Evolutionary conservation across 2,113 vertebrate species (phyloP).

Genomic region (Ceyx margarethae): DNA sequence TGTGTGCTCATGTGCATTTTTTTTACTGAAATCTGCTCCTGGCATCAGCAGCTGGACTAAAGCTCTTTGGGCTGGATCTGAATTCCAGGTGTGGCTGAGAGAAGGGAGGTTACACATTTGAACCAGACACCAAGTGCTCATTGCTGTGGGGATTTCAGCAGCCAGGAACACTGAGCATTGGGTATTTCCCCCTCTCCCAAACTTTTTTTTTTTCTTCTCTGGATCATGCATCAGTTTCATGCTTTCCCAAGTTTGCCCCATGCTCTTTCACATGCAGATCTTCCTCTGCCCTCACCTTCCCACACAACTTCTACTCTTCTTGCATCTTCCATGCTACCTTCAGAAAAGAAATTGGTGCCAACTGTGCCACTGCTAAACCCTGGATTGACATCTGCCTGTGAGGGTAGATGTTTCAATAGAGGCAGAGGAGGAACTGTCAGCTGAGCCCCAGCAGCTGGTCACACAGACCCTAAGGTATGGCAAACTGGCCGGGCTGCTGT

Average conservation of each 20-base stretch:
- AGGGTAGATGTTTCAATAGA: not conserved
- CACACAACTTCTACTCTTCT: not conserved
- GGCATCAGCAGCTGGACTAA: not conserved
- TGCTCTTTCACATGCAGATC: not conserved
- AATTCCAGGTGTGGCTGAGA: not conserved
- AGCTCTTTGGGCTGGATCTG: not conserved
- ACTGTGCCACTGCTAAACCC: not conserved
- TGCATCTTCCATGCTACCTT: not conserved
- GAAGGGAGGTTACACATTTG: not conserved
- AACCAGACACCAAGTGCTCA: not conserved
- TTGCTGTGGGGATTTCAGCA: not conserved
- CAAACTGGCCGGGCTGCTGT: not conserved
- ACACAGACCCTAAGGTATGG: not conserved
- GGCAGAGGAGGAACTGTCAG: not conserved
- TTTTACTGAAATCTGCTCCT: accelerated
- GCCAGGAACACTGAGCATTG: not conserved
- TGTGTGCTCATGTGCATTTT: not conserved
- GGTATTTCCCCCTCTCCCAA: not conserved
- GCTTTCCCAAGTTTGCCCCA: not conserved
- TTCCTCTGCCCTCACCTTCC: not conserved
- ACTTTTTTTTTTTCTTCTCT: not conserved
- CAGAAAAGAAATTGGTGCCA: conserved; percentile 23
- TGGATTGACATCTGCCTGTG: not conserved
- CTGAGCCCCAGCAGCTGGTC: not conserved
- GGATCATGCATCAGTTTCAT: not conserved